Base-by-base conservation (phyloP, 2,888 invertebrate genomes). In the Nowickia ferox region DNA sequence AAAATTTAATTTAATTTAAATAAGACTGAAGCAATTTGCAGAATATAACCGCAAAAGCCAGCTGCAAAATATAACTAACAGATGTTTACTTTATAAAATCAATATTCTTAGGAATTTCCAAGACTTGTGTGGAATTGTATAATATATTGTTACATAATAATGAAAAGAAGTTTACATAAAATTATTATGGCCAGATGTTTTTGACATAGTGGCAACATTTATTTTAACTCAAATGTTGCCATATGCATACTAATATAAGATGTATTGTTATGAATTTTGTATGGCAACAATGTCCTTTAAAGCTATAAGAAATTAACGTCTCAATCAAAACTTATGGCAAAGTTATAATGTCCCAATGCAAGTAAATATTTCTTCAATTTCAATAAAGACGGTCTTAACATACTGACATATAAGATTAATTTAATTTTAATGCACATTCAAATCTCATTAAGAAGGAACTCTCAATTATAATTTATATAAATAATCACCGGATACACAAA, bases 41-140 rank as follows among this genome's bases (percentile, higher is more conserved):
- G 11, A 74, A 40, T 63, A 22, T 11, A 75, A 42, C 59, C 72
- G 22, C 57, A 57, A 30, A 57, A 57, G 30, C 57, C 44, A 57
- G 59, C 46, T 44, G 42, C 44, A n/a, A 75, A 48, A 30, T 30
- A 30, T 30, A 40, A n/a, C 13, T 3, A n/a, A 53, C 74, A 74
- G 63, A 61, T 74, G 74, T 63, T 40, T 46, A 38, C 30, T 6
- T 11, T 15, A 40, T 38, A 6, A 48, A 57, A 57, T 71, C 1
- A 57, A 61, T 61, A 61, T 61, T 74, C 40, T 19, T 15, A 40
- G 22, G 30, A 46, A 30, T 59, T 72, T 13, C 9, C n/a, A 46
- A 72, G 17, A 9, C 13, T 22, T 46, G 44, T 38, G 10, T 17
- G 11, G 8, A 22, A 51, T 38, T n/a, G n/a, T 30, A 48, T 30